Evolutionary conservation across 2,113 vertebrate genomes (phyloP), one percentile per base, ranked within the genome.

Genomic region (Gallinago paraguaiae): DNA sequence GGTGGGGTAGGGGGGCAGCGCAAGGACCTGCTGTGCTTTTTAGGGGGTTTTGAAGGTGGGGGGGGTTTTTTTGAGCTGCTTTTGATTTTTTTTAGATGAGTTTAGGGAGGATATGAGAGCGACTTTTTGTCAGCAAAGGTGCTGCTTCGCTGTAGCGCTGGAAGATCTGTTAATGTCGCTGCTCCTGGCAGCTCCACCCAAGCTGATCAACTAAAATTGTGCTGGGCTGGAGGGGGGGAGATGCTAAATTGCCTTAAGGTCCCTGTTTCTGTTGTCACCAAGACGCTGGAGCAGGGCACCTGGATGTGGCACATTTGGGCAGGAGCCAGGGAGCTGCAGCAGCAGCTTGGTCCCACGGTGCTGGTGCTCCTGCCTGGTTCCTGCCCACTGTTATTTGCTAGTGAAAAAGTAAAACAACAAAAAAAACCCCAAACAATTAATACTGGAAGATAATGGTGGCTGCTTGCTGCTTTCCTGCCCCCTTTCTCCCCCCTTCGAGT

Each of bases 381-480:
- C 63, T 79, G 94, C 96, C 94, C 9, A 61, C 68, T 14, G 30
- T 68, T 82, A 75, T 37, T 60, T 72, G 68, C 59, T 84, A 37
- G 77, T 51, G 54, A 82, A 96, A 89, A 82, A 46, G 50, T 71
- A 43, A 35, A 31, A 30, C 27, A 27, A n/a, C n/a, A 30, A 56
- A 31, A 9, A 30, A 53, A 53, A 16, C 25, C 53, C 11, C 27
- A 53, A 53, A 28, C 13, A 59, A n/a, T 77, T 20, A 70, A 57
- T 92, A 57, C 67, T 83, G 94, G 95, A 57, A 91, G 91, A 67
- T 77, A 72, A 72, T 48, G 89, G 95, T 91, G 94, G 93, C 84
- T 94, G 95, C 90, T 93, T 95, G 94, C 94, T 95, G 95, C 96
- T 96, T 92, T 86, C 95, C 94, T 92, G 85, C 82, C 28, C 85